Conservation (phyloP, 2,113 vertebrate species). For the Microcebus murinus region DNA sequence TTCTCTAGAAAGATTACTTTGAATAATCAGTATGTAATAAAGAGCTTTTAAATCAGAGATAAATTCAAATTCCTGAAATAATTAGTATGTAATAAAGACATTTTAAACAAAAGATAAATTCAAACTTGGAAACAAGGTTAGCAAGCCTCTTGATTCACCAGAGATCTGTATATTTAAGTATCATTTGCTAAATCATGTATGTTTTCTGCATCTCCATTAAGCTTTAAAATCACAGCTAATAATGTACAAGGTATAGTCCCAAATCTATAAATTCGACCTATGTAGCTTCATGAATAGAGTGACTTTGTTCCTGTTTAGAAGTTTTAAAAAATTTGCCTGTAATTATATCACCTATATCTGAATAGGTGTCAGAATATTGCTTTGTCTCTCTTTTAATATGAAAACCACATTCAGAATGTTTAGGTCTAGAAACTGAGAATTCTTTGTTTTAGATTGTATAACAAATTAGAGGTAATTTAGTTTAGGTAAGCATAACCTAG, state of each 20-base stretch:
- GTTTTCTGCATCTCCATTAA: background rate
- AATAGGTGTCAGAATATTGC: background rate
- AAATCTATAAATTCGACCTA: background rate
- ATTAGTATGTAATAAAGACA: background rate
- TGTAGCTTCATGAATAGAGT: background rate
- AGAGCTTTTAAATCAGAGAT: constrained; percentile 37
- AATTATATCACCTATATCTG: background rate
- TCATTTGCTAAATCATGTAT: background rate
- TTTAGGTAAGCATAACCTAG: constrained; percentile 20
- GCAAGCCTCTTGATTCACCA: constrained; percentile 4
- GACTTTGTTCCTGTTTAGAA: constrained; percentile 12
- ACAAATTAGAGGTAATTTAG: constrained; percentile 43
- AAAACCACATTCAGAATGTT: constrained; percentile 18
- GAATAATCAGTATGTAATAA: constrained; percentile 13
- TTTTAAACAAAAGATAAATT: constrained; percentile 44
- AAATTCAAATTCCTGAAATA: constrained; percentile 11
- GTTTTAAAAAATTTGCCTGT: background rate
- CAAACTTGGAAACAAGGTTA: constrained; percentile 11
- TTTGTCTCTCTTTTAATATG: background rate
- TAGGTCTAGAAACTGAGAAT: background rate
- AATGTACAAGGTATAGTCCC: background rate
- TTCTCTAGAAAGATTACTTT: constrained; percentile 28
- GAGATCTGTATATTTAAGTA: background rate
- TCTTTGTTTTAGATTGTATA: background rate
- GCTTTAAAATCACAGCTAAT: background rate